Evolutionary conservation across 2,797 vertebrate species (phyloP), one percentile per base, ranked within the genome.

Genomic region (Coccyzus lansbergi): DNA sequence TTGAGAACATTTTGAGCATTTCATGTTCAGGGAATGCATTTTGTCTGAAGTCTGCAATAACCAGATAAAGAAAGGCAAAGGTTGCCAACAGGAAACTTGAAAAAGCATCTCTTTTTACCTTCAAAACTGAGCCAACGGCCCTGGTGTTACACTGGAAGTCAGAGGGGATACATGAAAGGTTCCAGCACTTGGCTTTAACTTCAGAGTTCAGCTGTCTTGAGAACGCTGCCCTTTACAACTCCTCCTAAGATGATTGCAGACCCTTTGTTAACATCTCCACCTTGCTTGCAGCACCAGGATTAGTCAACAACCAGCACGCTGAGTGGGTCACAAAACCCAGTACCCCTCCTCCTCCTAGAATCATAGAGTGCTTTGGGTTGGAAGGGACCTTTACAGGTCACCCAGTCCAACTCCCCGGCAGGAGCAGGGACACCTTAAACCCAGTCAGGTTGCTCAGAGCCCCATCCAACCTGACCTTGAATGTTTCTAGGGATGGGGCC

Each of bases 121-220:
- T 22, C 1, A 4, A 63, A 81, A 92, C 20, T 6, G 1, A 34
- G 18, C 0, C 0, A 31, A 17, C 51, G 40, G 28, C 29, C 21
- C 51, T 12, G 19, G 17, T 1, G 12, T 44, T n/a, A 7, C 5
- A 11, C 11, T 2, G 1, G 7, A 19, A 25, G 52, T 19, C 42
- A 42, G 44, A 44, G 22, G 38, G 22, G n/a, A 34, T 8, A 4
- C 11, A 16, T 6, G 58, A 25, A 40, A 69, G 29, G 55, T 25
- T 16, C 31, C 44, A 55, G 56, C 38, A 22, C 63, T n/a, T 9
- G 5, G 34, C 24, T 55, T 36, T 17, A 3, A 34, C 33, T 82
- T 48, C 63, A 59, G 71, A 74, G 7, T 10, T 48, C 38, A 9
- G 49, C 3, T 49, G 26, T 15, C 40, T 20, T n/a, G 33, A 29